Evolutionary conservation across 1,140 invertebrate genomes (phyloP).

Genomic region (Coenobita brevimanus): DNA sequence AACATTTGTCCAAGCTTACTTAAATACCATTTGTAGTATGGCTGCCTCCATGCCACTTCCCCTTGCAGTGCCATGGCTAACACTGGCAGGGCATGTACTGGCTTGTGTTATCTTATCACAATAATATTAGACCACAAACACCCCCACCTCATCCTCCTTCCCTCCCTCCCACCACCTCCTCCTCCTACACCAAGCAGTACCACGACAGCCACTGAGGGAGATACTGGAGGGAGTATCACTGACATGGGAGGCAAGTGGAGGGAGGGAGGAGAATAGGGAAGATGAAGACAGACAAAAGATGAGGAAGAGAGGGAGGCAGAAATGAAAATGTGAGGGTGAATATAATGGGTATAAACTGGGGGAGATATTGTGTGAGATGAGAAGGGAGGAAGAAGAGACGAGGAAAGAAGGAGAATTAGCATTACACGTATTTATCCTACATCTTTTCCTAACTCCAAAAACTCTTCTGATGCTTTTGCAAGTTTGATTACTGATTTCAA

Average conservation of each 20-base stretch:
- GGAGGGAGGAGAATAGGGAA: neutral
- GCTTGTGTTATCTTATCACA: constrained; percentile 5
- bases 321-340: neutral
- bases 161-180: too few species aligned
- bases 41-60: neutral
- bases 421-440: too few species aligned
- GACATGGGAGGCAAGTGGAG: neutral
- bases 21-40: constrained; percentile 14
- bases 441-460: too few species aligned
- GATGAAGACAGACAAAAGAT: neutral
- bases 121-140: neutral
- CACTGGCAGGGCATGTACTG: neutral
- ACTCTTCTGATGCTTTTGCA: too few species aligned
- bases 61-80: neutral
- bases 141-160: neutral
- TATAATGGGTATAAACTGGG: neutral
- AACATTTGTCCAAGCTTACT: neutral
- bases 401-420: neutral
- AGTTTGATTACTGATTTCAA: too few species aligned
- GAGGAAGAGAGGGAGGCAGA: neutral
- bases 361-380: neutral
- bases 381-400: neutral
- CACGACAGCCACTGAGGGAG: neutral
- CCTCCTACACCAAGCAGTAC: neutral
- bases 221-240: neutral